Conservation (phyloP, 2,113 vertebrate species). For the Carassius carassius region DNA sequence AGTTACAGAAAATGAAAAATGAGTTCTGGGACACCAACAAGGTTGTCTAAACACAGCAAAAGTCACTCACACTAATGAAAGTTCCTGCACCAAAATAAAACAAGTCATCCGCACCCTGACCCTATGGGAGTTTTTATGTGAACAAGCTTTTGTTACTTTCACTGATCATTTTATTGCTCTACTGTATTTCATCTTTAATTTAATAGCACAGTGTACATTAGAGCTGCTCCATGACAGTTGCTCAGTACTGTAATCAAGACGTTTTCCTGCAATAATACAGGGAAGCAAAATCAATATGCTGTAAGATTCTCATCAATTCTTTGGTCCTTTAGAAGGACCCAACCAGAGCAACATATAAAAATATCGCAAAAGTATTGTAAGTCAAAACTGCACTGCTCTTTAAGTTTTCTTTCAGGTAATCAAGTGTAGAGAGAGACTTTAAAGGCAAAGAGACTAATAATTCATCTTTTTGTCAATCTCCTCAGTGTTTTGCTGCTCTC, state of each 20-base stretch:
- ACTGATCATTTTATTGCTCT: too few relatives aligned
- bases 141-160: too few relatives aligned
- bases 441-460: not conserved
- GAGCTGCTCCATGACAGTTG: too few relatives aligned
- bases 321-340: too few relatives aligned
- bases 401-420: not conserved
- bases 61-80: constrained; percentile 38
- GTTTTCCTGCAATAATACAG: too few relatives aligned
- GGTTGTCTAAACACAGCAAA: constrained; percentile 23
- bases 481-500: not conserved
- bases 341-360: too few relatives aligned
- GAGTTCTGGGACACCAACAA: constrained; percentile 4
- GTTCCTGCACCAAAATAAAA: constrained; percentile 34
- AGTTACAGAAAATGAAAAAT: too few relatives aligned
- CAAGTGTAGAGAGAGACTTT: not conserved
- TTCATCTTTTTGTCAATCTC: not conserved
- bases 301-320: too few relatives aligned
- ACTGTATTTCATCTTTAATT: too few relatives aligned
- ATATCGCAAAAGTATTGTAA: not conserved
- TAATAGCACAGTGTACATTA: too few relatives aligned
- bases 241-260: too few relatives aligned
- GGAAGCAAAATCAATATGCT: too few relatives aligned
- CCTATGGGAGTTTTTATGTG: not conserved
- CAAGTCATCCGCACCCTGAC: constrained; percentile 41
- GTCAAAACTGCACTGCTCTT: not conserved